Base-by-base conservation (phyloP, 2,888 invertebrate genomes). In the Diogma glabrata region DNA sequence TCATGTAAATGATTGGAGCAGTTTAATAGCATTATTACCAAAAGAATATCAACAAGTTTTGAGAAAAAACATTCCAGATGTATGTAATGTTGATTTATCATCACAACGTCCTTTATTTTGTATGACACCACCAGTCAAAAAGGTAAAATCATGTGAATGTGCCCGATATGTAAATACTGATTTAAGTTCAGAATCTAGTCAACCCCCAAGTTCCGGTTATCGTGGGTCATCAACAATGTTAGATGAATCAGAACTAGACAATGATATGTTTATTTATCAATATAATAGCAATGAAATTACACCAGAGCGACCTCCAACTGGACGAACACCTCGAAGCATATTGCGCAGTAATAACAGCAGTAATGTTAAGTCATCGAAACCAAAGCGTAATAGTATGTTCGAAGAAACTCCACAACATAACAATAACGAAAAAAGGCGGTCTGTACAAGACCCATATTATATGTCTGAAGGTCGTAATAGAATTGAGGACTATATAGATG, bases 1-100 rank as follows among this genome's bases (percentile, higher is more conserved):
- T 38, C 92, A 93, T 64, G 84, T 95, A 8, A 81, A 83, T 64
- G 95, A 95, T 67, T 95, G 94, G 94, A 89, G 91, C 61, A 93
- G 92, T 0, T 72, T 95, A 49, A 89, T 87, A 60, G 84, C 93
- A 58, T 75, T 95, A 47, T 70, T 95, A 55, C 95, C 95, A 4
- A 73, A 77, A 57, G 91, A 95, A 67, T 90, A 87, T 65, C 79
- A 81, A 56, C 82, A 84, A 62, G 76, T 90, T 56, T 66, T 92
- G 48, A 77, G 82, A 14, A 87, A 88, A 66, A 67, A 69, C 66
- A 78, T 89, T 61, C 89, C 89, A 7, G 67, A 66, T 43, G 74
- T 73, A 54, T 19, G 17, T 33, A 33, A 22, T 20, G 67, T 71
- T 20, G 61, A 70, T 47, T 72, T 73, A 52, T 33, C 33, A 33